Percentiles rank a stretch among this genome's conserved stretches.
Evolutionary conservation across 1,140 invertebrate genomes (phyloP).

Genomic region (Oreohelix idahoensis): DNA sequence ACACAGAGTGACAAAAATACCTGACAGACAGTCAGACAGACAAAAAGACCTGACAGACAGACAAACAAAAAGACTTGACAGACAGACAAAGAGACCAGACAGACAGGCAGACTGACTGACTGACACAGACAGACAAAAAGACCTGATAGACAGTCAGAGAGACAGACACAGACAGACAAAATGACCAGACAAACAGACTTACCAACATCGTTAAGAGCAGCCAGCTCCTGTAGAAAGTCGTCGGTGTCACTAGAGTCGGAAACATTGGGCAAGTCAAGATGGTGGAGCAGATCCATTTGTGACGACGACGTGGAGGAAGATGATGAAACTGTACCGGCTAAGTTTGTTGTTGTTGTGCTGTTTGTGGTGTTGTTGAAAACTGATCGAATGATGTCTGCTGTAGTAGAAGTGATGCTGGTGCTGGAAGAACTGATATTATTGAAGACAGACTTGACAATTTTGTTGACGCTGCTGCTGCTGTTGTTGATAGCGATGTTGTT

Average conservation of each 20-base stretch:
- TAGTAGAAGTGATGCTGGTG: background rate
- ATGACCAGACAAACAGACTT: no score
- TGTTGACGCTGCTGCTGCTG: background rate
- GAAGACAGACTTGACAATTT: background rate
- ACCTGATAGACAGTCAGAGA: background rate
- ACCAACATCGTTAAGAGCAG: conserved; percentile 34
- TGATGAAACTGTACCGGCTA: background rate
- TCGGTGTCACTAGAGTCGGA: conserved; percentile 36
- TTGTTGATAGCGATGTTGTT: background rate
- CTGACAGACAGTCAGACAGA: no score
- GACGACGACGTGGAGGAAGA: background rate
- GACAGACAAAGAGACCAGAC: no score
- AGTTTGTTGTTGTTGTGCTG: background rate
- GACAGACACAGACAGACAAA: background rate
- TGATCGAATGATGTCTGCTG: background rate
- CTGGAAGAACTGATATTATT: background rate
- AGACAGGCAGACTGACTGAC: no score
- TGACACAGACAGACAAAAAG: background rate
- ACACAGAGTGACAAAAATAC: no score
- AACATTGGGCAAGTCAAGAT: conserved; percentile 8
- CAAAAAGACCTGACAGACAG: no score
- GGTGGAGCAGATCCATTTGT: conserved; percentile 11
- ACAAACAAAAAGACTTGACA: no score
- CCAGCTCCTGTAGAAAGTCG: conserved; percentile 34
- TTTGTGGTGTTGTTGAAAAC: background rate